These are phyloP conservation scores for Patella vulgata DNA, from an alignment of 1,140 invertebrate genomes.

Conservation along the genomic window DNA sequence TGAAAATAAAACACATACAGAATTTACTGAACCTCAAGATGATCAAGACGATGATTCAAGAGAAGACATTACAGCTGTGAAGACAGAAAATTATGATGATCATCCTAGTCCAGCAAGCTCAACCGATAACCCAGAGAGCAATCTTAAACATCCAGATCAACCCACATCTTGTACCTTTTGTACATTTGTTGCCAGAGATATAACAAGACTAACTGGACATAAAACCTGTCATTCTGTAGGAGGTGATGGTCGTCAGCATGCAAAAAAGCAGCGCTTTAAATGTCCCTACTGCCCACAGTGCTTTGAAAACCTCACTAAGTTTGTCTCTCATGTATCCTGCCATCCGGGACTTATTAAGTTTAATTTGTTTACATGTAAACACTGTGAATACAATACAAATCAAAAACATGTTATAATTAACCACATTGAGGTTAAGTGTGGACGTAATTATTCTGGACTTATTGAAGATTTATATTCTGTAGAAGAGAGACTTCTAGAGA, in stretches of 20 bases:
- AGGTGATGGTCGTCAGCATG: constrained; percentile 16
- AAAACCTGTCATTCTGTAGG: constrained; percentile 18
- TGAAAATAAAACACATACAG: too few relatives aligned
- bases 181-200: constrained; percentile 36
- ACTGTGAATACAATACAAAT: constrained; percentile 38
- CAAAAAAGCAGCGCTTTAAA: constrained; percentile 34
- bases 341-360: constrained; percentile 39
- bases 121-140: constrained; percentile 2
- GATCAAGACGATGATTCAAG: too few relatives aligned
- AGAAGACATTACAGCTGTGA: not conserved
- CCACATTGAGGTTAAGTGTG: constrained; percentile 30
- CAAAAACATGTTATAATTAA: constrained; percentile 31
- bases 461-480: constrained; percentile 33
- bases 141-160: too few relatives aligned
- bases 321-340: constrained; percentile 33
- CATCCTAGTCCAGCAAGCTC: too few relatives aligned
- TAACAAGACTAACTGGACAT: constrained; percentile 27
- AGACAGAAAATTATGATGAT: not conserved
- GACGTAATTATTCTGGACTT: constrained; percentile 19
- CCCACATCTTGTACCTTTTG: constrained; percentile 35
- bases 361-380: constrained; percentile 32
- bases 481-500: constrained; percentile 27
- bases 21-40: too few relatives aligned
- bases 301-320: constrained; percentile 36
- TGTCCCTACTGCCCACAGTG: constrained; percentile 42